Evolutionary conservation across 2,888 invertebrate species (phyloP).

Genomic region (Neuroscelio doddi): DNA sequence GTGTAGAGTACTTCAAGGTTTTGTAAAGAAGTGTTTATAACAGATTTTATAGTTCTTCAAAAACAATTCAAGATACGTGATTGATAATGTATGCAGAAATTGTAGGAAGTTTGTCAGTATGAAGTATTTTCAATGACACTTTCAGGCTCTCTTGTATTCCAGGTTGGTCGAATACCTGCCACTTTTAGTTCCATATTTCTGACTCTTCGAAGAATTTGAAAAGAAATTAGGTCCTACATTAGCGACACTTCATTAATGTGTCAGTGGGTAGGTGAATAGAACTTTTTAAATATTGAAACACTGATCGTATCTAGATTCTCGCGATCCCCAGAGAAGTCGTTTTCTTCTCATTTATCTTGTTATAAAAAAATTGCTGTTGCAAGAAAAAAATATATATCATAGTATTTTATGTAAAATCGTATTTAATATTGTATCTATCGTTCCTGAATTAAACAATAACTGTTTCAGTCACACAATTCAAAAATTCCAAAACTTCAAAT

Average conservation of each 20-base stretch:
- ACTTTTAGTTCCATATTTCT: no score
- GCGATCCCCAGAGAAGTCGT: neutral
- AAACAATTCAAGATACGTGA: neutral
- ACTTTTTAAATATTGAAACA: slow-evolving; percentile 7
- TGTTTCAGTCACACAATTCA: no score
- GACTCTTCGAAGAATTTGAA: no score
- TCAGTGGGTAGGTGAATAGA: slow-evolving; percentile 14
- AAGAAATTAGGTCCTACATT: neutral
- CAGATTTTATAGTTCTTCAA: neutral
- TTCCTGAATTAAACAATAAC: no score
- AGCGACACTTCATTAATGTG: slow-evolving; percentile 33
- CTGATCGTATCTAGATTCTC: slow-evolving; percentile 32
- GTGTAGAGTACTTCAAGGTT: neutral
- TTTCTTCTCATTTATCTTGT: slow-evolving; percentile 10
- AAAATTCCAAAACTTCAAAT: no score
- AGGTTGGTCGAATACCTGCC: no score
- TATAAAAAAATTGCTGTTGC: no score
- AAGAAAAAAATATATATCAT: no score
- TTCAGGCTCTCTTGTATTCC: no score
- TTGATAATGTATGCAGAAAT: neutral
- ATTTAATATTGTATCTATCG: no score
- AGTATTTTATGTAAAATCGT: no score
- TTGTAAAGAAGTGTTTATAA: no score
- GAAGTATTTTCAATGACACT: neutral
- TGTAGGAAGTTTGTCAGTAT: neutral